Evolutionary conservation across 2,797 vertebrate species (phyloP).

Genomic region (Aplochiton taeniatus): DNA sequence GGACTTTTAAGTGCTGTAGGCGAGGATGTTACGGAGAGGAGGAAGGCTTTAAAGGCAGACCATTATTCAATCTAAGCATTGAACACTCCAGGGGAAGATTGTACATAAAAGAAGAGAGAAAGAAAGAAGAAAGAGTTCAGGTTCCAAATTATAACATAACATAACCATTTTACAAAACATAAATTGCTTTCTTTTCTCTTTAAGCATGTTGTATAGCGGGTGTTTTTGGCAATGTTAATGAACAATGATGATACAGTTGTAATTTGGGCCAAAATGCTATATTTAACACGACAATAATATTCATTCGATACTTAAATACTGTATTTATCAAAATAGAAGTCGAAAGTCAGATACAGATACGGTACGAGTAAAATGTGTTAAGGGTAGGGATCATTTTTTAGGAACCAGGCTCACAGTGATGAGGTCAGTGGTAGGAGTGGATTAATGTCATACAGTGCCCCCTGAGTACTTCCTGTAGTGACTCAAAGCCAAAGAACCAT

Average conservation of each 20-base stretch:
- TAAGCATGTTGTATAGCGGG: slow-evolving; percentile 77
- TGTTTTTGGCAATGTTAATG: slow-evolving; percentile 78
- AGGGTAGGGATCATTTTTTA: slow-evolving; percentile 51
- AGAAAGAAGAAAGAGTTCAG: slow-evolving; percentile 72
- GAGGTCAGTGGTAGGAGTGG: slow-evolving; percentile 39
- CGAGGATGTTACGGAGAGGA: slow-evolving; percentile 29
- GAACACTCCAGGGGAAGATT: slow-evolving; percentile 37
- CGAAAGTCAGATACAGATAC: slow-evolving; percentile 26
- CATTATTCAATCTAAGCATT: slow-evolving; percentile 32
- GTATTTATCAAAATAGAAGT: slow-evolving; percentile 21
- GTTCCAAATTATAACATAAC: slow-evolving; percentile 72
- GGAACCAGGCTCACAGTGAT: slow-evolving; percentile 22
- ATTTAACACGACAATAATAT: slow-evolving; percentile 9
- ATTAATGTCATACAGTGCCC: slow-evolving; percentile 23
- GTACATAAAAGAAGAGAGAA: slow-evolving; percentile 60
- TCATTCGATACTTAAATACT: slow-evolving; percentile 13
- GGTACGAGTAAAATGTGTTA: slow-evolving; percentile 9
- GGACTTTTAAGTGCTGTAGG: slow-evolving; percentile 46
- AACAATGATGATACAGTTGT: slow-evolving; percentile 50
- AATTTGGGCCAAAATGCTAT: slow-evolving; percentile 41
- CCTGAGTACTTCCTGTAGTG: slow-evolving; percentile 52
- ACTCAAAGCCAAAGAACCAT: slow-evolving; percentile 80
- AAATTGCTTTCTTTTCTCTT: slow-evolving; percentile 68
- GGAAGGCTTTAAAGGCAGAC: slow-evolving; percentile 55
- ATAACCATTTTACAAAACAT: slow-evolving; percentile 73